Conservation (phyloP, 23 tunicate species). For the Trididemnum clinides region DNA sequence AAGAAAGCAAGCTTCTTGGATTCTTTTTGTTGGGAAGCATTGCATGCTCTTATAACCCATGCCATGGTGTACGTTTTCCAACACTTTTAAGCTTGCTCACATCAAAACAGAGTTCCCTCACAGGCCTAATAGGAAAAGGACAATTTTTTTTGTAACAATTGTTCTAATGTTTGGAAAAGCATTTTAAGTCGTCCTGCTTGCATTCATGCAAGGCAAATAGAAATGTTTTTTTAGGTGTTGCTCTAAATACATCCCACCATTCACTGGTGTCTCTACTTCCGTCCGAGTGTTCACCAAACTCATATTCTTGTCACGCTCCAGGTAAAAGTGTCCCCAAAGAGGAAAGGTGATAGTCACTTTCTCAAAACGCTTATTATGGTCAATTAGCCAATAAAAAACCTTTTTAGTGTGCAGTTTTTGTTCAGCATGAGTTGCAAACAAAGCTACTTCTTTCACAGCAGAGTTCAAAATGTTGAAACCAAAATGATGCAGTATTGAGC, state of each 20-base stretch:
- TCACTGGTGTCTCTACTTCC: background rate
- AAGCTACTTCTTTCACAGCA: background rate
- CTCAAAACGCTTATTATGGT: background rate
- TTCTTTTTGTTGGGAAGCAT: background rate
- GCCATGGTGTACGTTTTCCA: background rate
- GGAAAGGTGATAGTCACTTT: background rate
- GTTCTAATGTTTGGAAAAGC: background rate
- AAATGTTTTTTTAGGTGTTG: background rate
- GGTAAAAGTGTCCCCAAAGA: slow-evolving; percentile 4
- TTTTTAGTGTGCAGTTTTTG: too few species aligned
- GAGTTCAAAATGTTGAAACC: background rate
- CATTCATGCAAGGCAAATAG: slow-evolving; percentile 1
- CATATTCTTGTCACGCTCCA: slow-evolving; percentile 18
- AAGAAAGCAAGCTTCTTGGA: background rate
- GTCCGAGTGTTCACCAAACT: background rate
- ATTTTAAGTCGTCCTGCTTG: background rate
- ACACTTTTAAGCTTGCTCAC: background rate
- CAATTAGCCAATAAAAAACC: background rate
- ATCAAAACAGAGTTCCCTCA: slow-evolving; percentile 5
- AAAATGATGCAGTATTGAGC: slow-evolving; percentile 4
- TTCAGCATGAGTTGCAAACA: too few species aligned
- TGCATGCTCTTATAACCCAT: background rate
- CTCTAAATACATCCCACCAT: slow-evolving; percentile 12
- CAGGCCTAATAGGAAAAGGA: slow-evolving; percentile 4
- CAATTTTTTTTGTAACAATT: background rate